Conservation (phyloP, 2,888 invertebrate genomes). For the Amitus sp. region DNA sequence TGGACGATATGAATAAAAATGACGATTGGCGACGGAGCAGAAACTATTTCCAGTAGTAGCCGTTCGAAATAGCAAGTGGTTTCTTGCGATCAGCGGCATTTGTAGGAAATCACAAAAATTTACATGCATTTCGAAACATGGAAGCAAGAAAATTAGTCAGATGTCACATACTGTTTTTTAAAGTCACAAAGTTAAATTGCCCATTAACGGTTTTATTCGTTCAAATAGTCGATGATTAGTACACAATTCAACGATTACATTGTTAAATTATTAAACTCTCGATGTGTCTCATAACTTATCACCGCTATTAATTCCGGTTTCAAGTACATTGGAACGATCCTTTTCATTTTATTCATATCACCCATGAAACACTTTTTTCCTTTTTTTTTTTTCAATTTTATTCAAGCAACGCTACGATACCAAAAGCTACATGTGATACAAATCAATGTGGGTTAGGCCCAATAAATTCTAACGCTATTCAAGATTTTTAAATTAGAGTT, state of each 20-base stretch:
- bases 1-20: conserved; percentile 7
- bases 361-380: conserved; percentile 1
- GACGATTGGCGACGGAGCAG: not conserved
- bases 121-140: not conserved
- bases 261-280: not conserved
- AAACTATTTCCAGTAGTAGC: not conserved
- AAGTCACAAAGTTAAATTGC: not conserved
- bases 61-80: not conserved
- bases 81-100: not conserved
- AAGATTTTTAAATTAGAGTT: too few species aligned
- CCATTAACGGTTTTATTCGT: too few species aligned
- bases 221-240: not conserved
- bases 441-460: too few species aligned
- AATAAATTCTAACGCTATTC: too few species aligned
- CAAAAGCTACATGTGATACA: too few species aligned
- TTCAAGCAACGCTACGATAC: too few species aligned
- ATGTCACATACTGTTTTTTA: not conserved
- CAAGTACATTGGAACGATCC: not conserved
- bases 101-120: not conserved
- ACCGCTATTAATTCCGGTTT: too few species aligned
- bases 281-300: conserved; percentile 4
- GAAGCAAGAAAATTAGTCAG: conserved; percentile 1
- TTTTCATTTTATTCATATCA: conserved; percentile 10
- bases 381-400: too few species aligned
- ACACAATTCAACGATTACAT: not conserved